These are phyloP conservation scores for Hafferia zeledoni DNA, from an alignment of 2,797 vertebrate genomes.

Conservation along the genomic window DNA sequence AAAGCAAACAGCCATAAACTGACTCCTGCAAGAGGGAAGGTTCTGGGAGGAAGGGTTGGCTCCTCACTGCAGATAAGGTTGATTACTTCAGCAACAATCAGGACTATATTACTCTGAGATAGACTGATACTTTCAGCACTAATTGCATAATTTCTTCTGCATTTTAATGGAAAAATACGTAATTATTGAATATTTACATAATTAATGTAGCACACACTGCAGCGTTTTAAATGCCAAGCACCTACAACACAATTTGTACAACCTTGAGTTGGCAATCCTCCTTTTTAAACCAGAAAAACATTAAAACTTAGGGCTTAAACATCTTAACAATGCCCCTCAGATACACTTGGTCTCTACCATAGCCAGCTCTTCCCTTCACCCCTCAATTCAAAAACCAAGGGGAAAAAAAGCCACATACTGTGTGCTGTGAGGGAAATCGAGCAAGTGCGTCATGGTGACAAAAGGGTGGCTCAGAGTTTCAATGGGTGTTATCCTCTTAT, in stretches of 20 bases:
- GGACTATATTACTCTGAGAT: slow-evolving; percentile 7
- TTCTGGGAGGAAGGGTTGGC: background rate
- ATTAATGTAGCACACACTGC: slow-evolving; percentile 30
- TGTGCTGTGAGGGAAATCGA: slow-evolving; percentile 97
- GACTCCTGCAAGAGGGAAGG: background rate
- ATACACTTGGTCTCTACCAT: background rate
- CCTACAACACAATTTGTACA: slow-evolving; percentile 20
- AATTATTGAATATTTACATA: slow-evolving; percentile 64
- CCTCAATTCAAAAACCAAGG: background rate
- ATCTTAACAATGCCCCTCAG: background rate
- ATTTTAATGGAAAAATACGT: slow-evolving; percentile 54
- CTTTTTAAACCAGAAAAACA: background rate
- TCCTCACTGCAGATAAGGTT: background rate
- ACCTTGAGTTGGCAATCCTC: background rate
- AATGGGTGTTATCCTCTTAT: slow-evolving; percentile 97
- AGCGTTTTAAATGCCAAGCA: slow-evolving; percentile 16
- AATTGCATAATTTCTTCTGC: slow-evolving; percentile 44
- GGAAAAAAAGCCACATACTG: slow-evolving; percentile 81
- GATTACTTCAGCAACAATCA: slow-evolving; percentile 46
- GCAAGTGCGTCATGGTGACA: slow-evolving; percentile 95
- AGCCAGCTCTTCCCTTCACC: background rate
- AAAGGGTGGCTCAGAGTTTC: slow-evolving; percentile 98
- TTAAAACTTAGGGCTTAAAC: background rate
- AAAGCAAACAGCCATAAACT: background rate
- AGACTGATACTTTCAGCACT: slow-evolving; percentile 26